These are phyloP conservation scores for Nephrotoma appendiculata DNA, from an alignment of 2,888 invertebrate genomes.

Conservation along the genomic window DNA sequence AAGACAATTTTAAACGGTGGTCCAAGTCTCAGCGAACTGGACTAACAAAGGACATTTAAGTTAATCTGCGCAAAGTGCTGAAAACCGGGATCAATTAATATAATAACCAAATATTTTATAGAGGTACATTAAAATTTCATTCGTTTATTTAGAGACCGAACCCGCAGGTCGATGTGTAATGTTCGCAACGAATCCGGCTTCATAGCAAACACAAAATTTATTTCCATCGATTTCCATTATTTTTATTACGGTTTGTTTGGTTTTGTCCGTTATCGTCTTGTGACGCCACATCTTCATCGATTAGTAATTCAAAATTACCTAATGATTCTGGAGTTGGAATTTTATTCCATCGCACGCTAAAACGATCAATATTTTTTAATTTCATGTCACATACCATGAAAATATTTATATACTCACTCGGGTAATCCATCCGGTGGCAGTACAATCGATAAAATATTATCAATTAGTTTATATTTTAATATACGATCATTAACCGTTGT, in stretches of 20 bases:
- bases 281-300: slow-evolving; percentile 66
- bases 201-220: slow-evolving; percentile 2
- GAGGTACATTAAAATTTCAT: background rate
- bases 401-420: slow-evolving; percentile 44
- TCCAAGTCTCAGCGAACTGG: too few species aligned
- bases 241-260: slow-evolving; percentile 3
- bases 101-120: background rate
- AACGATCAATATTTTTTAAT: background rate
- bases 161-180: background rate
- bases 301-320: slow-evolving; percentile 68
- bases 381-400: background rate
- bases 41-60: too few species aligned
- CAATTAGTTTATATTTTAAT: slow-evolving; percentile 84
- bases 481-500: slow-evolving; percentile 91
- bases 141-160: background rate
- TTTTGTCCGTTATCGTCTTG: slow-evolving; percentile 37
- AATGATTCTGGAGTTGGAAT: slow-evolving; percentile 56
- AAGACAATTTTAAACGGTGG: too few species aligned
- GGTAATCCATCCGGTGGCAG: slow-evolving; percentile 79
- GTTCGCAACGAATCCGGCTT: background rate
- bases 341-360: slow-evolving; percentile 72
- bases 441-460: slow-evolving; percentile 82
- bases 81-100: background rate
- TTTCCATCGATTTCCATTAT: slow-evolving; percentile 13
- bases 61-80: too few species aligned